A percentile compares a stretch with the other conserved stretches of the same genome.
These are phyloP conservation scores for Buphagus erythrorhynchus DNA, from an alignment of 2,797 vertebrate species.

Conservation along the genomic window DNA sequence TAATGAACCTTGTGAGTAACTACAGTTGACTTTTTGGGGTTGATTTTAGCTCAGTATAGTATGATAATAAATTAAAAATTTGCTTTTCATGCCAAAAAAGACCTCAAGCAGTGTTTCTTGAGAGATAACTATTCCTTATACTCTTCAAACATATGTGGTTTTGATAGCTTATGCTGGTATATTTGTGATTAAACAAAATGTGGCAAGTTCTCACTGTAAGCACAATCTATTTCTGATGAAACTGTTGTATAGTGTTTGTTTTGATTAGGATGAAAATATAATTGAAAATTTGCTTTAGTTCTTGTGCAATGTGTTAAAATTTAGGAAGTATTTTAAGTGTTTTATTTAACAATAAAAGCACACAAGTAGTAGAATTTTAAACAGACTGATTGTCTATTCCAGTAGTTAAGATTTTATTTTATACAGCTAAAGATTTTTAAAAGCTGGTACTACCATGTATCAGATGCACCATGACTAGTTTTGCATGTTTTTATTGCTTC, in stretches of 20 bases:
- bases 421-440: neutral
- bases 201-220: neutral
- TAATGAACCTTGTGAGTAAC: conserved; percentile 93
- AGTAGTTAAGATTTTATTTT: neutral
- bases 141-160: neutral
- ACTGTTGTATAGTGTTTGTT: neutral
- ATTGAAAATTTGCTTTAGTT: neutral
- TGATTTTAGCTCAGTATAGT: neutral
- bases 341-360: neutral
- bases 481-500: neutral
- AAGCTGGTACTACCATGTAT: fast-evolving
- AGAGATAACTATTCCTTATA: neutral
- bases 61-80: neutral
- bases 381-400: neutral
- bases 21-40: neutral
- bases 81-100: neutral
- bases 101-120: neutral
- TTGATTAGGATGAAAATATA: neutral
- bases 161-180: neutral
- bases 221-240: neutral
- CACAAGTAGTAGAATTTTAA: neutral
- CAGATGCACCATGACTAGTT: neutral
- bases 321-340: neutral
- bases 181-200: neutral
- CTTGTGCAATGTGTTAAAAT: neutral